phyloP scores from a whole-genome alignment of 2,797 vertebrate genomes.

The Fistularia commersonii region DNA sequence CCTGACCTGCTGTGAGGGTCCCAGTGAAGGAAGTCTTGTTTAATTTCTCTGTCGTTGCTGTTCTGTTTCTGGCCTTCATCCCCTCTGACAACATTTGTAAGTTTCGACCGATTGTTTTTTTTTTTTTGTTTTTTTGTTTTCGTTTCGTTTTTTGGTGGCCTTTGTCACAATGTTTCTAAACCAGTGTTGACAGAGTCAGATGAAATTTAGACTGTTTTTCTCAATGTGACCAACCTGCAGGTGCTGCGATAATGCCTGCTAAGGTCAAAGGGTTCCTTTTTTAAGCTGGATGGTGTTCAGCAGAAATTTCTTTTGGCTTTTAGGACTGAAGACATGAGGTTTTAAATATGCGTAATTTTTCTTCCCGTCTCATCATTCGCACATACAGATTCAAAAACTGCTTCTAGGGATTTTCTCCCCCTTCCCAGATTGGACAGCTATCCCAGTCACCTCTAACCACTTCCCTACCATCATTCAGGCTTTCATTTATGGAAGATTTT shows the following conservation, averaged over 20 bases:
- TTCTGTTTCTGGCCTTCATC: constrained; percentile 14
- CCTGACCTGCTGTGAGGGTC: constrained; percentile 15
- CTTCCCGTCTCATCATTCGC: constrained; percentile 5
- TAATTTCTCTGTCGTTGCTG: constrained; percentile 22
- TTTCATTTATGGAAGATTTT: too few species aligned
- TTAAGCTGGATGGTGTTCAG: constrained; percentile 9
- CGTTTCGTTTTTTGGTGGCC: constrained; percentile 34
- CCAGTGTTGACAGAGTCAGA: too few species aligned
- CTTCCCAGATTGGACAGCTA: too few species aligned
- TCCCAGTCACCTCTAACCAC: too few species aligned
- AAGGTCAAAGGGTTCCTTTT: too few species aligned
- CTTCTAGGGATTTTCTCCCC: constrained; percentile 29
- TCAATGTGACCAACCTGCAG: constrained; percentile 19
- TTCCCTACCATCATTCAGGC: too few species aligned
- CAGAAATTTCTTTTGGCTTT: constrained; percentile 25
- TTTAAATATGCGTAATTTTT: too few species aligned
- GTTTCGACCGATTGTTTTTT: too few species aligned
- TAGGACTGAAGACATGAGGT: constrained; percentile 5
- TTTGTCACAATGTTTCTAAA: constrained; percentile 47
- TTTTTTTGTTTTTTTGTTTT: too few species aligned
- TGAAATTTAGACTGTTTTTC: too few species aligned
- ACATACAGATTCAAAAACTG: constrained; percentile 46
- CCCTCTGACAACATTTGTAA: constrained; percentile 14
- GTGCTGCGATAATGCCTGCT: too few species aligned
- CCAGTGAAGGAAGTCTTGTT: constrained; percentile 9